Evolutionary conservation across 2,113 vertebrate species (phyloP).

Genomic region (Larimichthys crocea): DNA sequence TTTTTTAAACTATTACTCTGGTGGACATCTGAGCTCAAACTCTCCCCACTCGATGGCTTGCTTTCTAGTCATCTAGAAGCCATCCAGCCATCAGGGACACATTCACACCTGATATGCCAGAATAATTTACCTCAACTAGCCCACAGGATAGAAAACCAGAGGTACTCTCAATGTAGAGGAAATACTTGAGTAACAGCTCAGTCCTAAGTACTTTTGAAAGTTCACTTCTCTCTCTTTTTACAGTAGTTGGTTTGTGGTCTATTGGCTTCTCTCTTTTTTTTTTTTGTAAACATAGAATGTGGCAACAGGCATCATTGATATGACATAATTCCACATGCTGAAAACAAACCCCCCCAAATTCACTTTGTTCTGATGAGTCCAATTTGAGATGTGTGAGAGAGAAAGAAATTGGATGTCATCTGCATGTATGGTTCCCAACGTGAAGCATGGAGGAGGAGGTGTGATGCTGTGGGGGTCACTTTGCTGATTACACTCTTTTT

Average conservation of each 20-base stretch:
- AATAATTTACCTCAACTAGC: not conserved
- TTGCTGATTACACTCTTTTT: no score
- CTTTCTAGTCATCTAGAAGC: slow-evolving; percentile 32
- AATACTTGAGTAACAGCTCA: not conserved
- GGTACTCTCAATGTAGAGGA: not conserved
- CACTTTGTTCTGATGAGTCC: no score
- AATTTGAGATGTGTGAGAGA: no score
- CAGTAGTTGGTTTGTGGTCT: not conserved
- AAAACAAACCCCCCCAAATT: no score
- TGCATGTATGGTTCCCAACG: no score
- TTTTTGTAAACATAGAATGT: not conserved
- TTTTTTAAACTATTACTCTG: slow-evolving; percentile 74
- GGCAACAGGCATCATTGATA: not conserved
- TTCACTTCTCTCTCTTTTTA: not conserved
- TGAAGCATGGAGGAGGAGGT: no score
- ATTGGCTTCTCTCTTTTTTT: no score
- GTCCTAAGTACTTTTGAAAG: not conserved
- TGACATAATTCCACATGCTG: not conserved
- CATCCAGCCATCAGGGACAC: slow-evolving; percentile 24
- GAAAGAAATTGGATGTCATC: no score
- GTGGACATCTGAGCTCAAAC: slow-evolving; percentile 68
- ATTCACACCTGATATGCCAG: slow-evolving; percentile 18
- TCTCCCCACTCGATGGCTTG: slow-evolving; percentile 44
- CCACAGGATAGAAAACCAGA: not conserved
- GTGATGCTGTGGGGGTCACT: no score